Percentiles rank a stretch among this genome's conserved stretches.
phyloP scores from a whole-genome alignment of 2,888 invertebrate genomes.

The Cheilosia vernalis region DNA sequence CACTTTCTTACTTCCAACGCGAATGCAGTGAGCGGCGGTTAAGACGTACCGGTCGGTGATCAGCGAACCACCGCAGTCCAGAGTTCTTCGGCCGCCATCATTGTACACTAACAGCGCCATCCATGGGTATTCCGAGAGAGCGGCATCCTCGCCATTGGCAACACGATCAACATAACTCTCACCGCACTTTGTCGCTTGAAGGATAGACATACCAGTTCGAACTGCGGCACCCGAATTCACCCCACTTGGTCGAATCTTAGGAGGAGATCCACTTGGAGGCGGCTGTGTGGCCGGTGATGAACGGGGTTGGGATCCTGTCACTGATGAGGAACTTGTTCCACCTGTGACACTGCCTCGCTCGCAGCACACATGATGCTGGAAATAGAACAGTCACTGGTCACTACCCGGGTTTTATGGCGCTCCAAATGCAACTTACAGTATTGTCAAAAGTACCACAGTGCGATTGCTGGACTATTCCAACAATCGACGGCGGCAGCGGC shows the following conservation, averaged over 20 bases:
- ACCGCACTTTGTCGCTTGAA: constrained; percentile 84
- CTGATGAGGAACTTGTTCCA: not conserved
- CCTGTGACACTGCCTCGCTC: constrained; percentile 6
- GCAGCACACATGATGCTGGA: constrained; percentile 56
- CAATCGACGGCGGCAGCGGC: constrained; percentile 35
- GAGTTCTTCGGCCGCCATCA: constrained; percentile 68
- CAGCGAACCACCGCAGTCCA: constrained; percentile 79
- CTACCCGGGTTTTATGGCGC: not conserved
- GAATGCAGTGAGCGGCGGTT: constrained; percentile 77
- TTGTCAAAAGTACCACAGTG: constrained; percentile 48
- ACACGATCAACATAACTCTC: constrained; percentile 84
- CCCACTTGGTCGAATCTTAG: not conserved
- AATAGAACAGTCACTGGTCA: not conserved
- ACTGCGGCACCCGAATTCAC: not conserved
- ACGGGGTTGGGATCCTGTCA: not conserved
- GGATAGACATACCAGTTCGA: constrained; percentile 46
- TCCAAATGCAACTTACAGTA: constrained; percentile 32
- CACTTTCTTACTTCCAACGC: constrained; percentile 48
- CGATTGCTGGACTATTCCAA: constrained; percentile 25
- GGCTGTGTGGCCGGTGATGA: not conserved
- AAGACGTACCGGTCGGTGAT: constrained; percentile 76
- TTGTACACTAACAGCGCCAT: constrained; percentile 88
- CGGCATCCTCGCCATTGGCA: constrained; percentile 86
- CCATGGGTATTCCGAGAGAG: constrained; percentile 88
- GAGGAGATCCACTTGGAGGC: not conserved